Base-by-base conservation (phyloP, 2,888 invertebrate species). In the Fabriciana adippe region DNA sequence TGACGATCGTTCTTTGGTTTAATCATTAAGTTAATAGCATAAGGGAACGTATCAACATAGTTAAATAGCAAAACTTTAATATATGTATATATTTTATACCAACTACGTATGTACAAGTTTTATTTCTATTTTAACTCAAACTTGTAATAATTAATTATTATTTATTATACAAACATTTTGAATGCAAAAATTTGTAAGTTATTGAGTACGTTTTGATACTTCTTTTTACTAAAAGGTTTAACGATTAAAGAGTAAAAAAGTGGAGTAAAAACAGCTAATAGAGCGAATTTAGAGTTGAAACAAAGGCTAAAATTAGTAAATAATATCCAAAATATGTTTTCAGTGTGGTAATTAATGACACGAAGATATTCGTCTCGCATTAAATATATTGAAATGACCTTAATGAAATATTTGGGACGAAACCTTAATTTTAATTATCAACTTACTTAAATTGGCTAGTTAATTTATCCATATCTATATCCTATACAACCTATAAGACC, bases 1-100 rank as follows among this genome's bases (percentile, higher is more conserved):
- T 68, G 70, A 70, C 64, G 62, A 68, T 66, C 56, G 62, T 53
- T 41, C 57, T 68, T 67, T 66, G 56, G 70, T 68, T 66, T 66
- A 64, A 41, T 41, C 2, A 11, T 41, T 41, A 11, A 67, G 66
- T 64, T 55, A 48, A 35, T 67, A 62, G 61, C 61, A 60, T 57
- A 62, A 60, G 68, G 35, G 62, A 70, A 71, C 21, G 21, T 47
- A 45, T 15, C 31, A 60, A 50, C 18, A 13, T 50, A 48, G 16
- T 35, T 6, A 6, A 41, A 41, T 41, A 11, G 35, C 35, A 4
- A 54, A n/a, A 31, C 31, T 18, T 54, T 54, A 55, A 35, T 6
- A 6, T 55, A 14, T 56, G 6, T 8, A 2, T 11, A 41, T 41
- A 41, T 0, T 41, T 41, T 11, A 41, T 41, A 41, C 3, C 11